phyloP scores from a whole-genome alignment of 1,140 invertebrate species.

The Macrostomum lignano region DNA sequence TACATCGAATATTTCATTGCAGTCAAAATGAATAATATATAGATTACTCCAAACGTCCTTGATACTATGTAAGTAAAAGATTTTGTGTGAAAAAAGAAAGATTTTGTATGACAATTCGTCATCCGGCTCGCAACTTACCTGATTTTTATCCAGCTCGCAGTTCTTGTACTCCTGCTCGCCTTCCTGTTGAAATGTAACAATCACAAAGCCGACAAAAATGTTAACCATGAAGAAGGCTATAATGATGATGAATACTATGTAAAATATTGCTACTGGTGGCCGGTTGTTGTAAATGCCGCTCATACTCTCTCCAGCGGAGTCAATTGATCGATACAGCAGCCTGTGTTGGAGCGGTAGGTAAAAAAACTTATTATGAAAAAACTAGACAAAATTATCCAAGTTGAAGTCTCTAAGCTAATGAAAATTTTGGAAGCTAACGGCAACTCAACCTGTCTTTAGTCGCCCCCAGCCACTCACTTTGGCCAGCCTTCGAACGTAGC shows the following conservation, averaged over 20 bases:
- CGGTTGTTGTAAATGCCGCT: slow-evolving; percentile 91
- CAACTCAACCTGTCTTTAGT: too few relatives aligned
- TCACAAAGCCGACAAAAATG: slow-evolving; percentile 99
- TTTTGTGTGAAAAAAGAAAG: too few relatives aligned
- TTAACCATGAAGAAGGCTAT: slow-evolving; percentile 75
- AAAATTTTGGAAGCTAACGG: too few relatives aligned
- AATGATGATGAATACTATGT: slow-evolving; percentile 93
- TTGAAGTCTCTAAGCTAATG: background rate
- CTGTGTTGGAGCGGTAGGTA: slow-evolving; percentile 33
- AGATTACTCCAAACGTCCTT: too few relatives aligned
- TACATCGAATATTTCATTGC: too few relatives aligned
- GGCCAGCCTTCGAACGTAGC: slow-evolving; percentile 99
- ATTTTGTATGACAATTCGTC: too few relatives aligned
- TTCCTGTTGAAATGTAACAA: slow-evolving; percentile 86
- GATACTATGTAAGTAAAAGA: too few relatives aligned
- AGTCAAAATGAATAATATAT: too few relatives aligned
- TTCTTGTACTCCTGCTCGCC: slow-evolving; percentile 99
- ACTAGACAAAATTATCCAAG: too few relatives aligned
- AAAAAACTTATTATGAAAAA: slow-evolving; percentile 1
- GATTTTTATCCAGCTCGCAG: slow-evolving; percentile 96
- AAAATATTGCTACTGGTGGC: slow-evolving; percentile 84
- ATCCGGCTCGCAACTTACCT: slow-evolving; percentile 30
- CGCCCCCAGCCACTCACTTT: slow-evolving; percentile 37
- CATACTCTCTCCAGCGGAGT: slow-evolving; percentile 69
- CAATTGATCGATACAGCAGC: slow-evolving; percentile 51